Evolutionary conservation across 2,888 invertebrate species (phyloP).

Genomic region (Noctua fimbriata): DNA sequence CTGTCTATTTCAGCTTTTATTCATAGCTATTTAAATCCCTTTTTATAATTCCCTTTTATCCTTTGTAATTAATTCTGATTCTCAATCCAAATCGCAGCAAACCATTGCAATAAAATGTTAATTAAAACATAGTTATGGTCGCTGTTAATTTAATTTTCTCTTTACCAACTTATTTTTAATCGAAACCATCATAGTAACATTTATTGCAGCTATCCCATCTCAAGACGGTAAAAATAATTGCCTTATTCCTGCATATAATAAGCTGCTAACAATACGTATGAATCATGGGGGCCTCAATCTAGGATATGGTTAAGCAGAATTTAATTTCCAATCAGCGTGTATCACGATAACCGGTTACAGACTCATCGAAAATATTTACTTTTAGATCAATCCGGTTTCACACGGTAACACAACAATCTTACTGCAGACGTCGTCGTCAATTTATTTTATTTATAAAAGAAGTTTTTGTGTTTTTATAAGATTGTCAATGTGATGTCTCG

Average conservation of each 20-base stretch:
- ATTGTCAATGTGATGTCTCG: slow-evolving; percentile 12
- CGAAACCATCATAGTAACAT: neutral
- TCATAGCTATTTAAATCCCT: neutral
- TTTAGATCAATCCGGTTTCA: slow-evolving; percentile 53
- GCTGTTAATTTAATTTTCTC: neutral
- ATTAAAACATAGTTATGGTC: neutral
- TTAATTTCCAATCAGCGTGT: slow-evolving; percentile 32
- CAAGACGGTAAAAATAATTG: neutral
- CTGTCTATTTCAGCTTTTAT: too few relatives aligned
- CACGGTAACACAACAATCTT: slow-evolving; percentile 28
- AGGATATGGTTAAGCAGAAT: slow-evolving; percentile 33
- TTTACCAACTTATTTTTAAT: neutral
- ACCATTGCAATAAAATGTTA: neutral
- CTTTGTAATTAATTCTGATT: too few relatives aligned
- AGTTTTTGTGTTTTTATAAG: neutral
- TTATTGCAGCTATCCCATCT: neutral
- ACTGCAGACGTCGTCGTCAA: slow-evolving; percentile 23
- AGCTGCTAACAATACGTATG: slow-evolving; percentile 6
- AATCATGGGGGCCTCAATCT: slow-evolving; percentile 24
- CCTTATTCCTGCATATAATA: neutral
- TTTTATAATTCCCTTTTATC: neutral
- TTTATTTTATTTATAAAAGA: slow-evolving; percentile 22
- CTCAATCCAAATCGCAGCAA: neutral
- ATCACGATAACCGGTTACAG: slow-evolving; percentile 51
- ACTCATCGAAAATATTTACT: slow-evolving; percentile 57